A percentile compares a stretch with the other conserved stretches of the same genome.
Conservation (phyloP, 2,888 invertebrate genomes). For the Eudemis profundana region DNA sequence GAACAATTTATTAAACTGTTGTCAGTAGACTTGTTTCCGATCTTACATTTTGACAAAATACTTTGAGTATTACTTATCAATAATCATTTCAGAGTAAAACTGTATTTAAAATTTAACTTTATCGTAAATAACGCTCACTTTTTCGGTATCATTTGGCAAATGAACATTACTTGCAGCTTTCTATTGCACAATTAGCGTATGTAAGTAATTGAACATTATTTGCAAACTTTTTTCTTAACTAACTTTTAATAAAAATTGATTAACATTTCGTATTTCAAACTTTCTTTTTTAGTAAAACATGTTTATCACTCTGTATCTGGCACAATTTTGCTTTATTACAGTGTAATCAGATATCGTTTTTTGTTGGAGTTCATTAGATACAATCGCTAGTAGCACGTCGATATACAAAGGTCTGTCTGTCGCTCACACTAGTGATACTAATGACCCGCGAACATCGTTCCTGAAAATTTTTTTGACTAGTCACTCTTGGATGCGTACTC, state of each 20-base stretch:
- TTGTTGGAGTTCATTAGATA: slow-evolving; percentile 37
- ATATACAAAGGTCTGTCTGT: slow-evolving; percentile 33
- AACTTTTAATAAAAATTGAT: slow-evolving; percentile 30
- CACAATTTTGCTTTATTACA: slow-evolving; percentile 34
- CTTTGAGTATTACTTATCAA: too few species aligned
- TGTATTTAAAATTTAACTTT: too few species aligned
- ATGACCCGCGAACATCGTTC: slow-evolving; percentile 40
- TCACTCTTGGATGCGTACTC: slow-evolving; percentile 13
- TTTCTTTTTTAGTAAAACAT: slow-evolving; percentile 40
- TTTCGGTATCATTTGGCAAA: slow-evolving; percentile 1
- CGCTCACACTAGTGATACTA: slow-evolving; percentile 39
- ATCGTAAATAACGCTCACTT: background rate
- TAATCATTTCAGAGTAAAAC: too few species aligned
- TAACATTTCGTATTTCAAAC: slow-evolving; percentile 20
- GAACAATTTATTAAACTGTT: too few species aligned
- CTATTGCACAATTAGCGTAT: slow-evolving; percentile 21
- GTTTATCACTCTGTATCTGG: slow-evolving; percentile 29
- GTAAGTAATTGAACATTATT: slow-evolving; percentile 31
- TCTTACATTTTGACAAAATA: too few species aligned
- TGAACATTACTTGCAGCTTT: slow-evolving; percentile 31
- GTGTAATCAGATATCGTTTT: slow-evolving; percentile 40
- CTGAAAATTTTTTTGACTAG: slow-evolving; percentile 31
- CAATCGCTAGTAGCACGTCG: slow-evolving; percentile 33
- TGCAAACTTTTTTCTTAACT: slow-evolving; percentile 17
- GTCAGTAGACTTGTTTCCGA: too few species aligned